These are phyloP conservation scores for Salvator merianae DNA, from an alignment of 2,113 vertebrate genomes.

Conservation along the genomic window DNA sequence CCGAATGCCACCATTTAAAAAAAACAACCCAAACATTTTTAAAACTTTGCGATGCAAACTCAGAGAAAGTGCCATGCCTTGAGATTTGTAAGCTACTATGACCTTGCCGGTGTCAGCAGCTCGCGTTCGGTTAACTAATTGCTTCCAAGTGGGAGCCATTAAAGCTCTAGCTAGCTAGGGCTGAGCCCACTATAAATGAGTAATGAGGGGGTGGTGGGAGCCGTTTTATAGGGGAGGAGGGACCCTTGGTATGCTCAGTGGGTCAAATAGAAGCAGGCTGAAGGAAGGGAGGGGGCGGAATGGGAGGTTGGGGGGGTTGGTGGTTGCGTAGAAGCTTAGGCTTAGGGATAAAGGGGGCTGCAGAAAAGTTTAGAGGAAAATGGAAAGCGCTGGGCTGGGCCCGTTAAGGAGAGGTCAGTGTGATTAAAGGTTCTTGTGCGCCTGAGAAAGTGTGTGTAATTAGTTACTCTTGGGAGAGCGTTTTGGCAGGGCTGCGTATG, in stretches of 20 bases:
- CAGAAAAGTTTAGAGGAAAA: not conserved
- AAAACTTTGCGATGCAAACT: not conserved
- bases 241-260: not conserved
- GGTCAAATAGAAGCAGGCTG: not conserved
- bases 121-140: slow-evolving; percentile 5
- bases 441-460: slow-evolving; percentile 16
- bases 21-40: too few relatives aligned
- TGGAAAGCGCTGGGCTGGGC: not conserved
- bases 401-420: slow-evolving; percentile 16
- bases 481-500: not conserved
- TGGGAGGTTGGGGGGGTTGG: not conserved
- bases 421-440: slow-evolving; percentile 8
- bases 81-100: not conserved
- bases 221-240: slow-evolving; percentile 11
- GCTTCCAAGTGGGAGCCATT: slow-evolving; percentile 15
- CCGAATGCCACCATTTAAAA: not conserved
- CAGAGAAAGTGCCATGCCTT: not conserved
- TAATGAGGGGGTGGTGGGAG: slow-evolving; percentile 10
- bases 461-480: not conserved
- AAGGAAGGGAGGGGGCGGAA: not conserved
- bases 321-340: not conserved
- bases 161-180: not conserved
- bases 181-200: not conserved
- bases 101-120: slow-evolving; percentile 9
- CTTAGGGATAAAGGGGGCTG: not conserved